Conservation (phyloP, 2,888 invertebrate species). For the Mesodorylaimus sp. region DNA sequence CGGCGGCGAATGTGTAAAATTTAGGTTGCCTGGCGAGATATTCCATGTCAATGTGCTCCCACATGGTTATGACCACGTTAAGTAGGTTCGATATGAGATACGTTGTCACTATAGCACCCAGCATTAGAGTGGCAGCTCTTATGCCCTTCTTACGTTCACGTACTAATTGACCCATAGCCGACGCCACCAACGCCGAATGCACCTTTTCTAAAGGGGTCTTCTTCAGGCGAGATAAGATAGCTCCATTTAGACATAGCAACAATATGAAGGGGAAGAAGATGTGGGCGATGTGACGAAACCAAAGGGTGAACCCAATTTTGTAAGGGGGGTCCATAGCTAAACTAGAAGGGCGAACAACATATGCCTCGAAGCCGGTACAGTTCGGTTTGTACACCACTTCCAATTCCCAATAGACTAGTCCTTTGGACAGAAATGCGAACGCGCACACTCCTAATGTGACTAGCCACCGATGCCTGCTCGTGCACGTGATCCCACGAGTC, state of each 20-base stretch:
- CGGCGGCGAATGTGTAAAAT: constrained; percentile 8
- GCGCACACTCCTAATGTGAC: background rate
- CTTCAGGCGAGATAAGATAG: constrained; percentile 1
- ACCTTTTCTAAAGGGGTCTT: background rate
- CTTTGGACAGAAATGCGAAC: background rate
- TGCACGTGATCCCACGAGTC: background rate
- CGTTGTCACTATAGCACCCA: background rate
- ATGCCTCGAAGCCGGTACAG: constrained; percentile 8
- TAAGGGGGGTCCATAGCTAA: background rate
- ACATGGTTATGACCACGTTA: background rate
- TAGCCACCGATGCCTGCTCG: background rate
- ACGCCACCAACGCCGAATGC: background rate
- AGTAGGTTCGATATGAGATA: background rate
- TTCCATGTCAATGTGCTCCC: background rate
- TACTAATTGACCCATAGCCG: background rate
- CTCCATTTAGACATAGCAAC: background rate
- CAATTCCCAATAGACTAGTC: constrained; percentile 3
- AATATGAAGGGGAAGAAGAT: constrained; percentile 4
- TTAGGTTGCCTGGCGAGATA: background rate
- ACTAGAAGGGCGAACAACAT: background rate
- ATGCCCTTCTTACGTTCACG: background rate
- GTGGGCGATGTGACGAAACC: constrained; percentile 1
- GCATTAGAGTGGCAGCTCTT: background rate
- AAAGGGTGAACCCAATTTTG: background rate
- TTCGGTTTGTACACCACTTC: background rate